A percentile compares a stretch with the other conserved stretches of the same genome.
Evolutionary conservation across 2,888 invertebrate species (phyloP).

Genomic region (Spodoptera littoralis): DNA sequence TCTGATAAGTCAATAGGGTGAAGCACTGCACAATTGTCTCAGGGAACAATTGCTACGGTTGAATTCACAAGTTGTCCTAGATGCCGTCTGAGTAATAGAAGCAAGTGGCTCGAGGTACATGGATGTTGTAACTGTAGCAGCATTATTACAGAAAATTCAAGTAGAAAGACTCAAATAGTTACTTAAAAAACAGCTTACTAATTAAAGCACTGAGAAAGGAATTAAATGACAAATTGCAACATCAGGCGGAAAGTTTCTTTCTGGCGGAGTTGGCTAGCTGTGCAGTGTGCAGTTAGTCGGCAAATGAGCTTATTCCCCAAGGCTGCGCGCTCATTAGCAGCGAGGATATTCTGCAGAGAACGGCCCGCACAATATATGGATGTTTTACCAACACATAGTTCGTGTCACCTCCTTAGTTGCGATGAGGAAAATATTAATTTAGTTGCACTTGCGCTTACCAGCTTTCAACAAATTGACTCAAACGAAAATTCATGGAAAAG

Average conservation of each 20-base stretch:
- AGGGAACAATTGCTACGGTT: conserved; percentile 50
- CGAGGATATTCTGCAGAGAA: conserved; percentile 66
- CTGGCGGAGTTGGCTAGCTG: conserved; percentile 68
- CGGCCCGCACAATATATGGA: conserved; percentile 61
- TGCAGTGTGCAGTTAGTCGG: conserved; percentile 75
- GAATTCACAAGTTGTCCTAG: conserved; percentile 33
- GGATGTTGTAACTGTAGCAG: neutral
- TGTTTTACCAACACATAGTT: conserved; percentile 57
- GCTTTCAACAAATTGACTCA: conserved; percentile 36
- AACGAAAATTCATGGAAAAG: conserved; percentile 34
- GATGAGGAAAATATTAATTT: conserved; percentile 50
- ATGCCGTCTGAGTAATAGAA: conserved; percentile 11
- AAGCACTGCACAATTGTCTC: conserved; percentile 59
- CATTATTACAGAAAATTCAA: conserved; percentile 8
- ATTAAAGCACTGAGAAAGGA: conserved; percentile 68
- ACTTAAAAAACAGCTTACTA: conserved; percentile 43
- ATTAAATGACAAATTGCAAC: conserved; percentile 77
- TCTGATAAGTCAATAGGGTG: conserved; percentile 63
- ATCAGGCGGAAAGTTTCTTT: conserved; percentile 72
- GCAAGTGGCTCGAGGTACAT: neutral
- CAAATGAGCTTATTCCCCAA: conserved; percentile 81
- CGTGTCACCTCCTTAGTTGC: conserved; percentile 44
- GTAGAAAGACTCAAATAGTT: conserved; percentile 4
- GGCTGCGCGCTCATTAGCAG: conserved; percentile 79
- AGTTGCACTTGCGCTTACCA: conserved; percentile 36